Percentiles rank a stretch among this genome's conserved stretches.
phyloP scores from a whole-genome alignment of 2,797 vertebrate genomes.

The Pyrocephalus nanus region DNA sequence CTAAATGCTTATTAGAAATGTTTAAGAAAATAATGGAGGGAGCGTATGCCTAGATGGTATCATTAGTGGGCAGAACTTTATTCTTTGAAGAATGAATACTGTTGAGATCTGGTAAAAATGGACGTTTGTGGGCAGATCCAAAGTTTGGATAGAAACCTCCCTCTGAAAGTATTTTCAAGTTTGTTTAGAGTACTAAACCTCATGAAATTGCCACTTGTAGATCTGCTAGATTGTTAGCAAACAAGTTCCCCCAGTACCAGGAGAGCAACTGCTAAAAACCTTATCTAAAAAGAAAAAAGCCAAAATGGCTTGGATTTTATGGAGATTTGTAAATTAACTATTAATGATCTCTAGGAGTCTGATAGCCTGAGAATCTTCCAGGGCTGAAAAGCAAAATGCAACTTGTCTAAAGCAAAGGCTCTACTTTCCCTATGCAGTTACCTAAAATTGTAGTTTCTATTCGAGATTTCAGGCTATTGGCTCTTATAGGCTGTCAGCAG shows the following conservation, averaged over 20 bases:
- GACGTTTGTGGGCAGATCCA: not conserved
- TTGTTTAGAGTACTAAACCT: not conserved
- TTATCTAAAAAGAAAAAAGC: not conserved
- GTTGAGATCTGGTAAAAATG: not conserved
- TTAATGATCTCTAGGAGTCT: not conserved
- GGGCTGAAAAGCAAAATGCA: not conserved
- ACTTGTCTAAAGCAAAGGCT: fast-evolving
- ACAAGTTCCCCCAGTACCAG: not conserved
- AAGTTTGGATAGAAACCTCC: not conserved
- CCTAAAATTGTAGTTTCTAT: not conserved
- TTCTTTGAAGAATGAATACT: not conserved
- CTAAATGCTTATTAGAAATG: not conserved
- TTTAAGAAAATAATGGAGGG: not conserved
- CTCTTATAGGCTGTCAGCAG: not conserved
- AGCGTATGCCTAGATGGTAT: not conserved
- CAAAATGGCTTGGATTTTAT: not conserved
- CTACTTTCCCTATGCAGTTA: not conserved
- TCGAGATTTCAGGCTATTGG: fast-evolving
- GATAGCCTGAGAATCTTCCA: not conserved
- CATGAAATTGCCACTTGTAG: not conserved
- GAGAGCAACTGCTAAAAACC: not conserved
- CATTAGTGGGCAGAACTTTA: not conserved
- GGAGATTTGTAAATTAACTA: not conserved
- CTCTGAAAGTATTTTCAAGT: not conserved
- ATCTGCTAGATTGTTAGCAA: not conserved